phyloP scores from a whole-genome alignment of 1,140 invertebrate genomes.

The Helicoverpa armigera region DNA sequence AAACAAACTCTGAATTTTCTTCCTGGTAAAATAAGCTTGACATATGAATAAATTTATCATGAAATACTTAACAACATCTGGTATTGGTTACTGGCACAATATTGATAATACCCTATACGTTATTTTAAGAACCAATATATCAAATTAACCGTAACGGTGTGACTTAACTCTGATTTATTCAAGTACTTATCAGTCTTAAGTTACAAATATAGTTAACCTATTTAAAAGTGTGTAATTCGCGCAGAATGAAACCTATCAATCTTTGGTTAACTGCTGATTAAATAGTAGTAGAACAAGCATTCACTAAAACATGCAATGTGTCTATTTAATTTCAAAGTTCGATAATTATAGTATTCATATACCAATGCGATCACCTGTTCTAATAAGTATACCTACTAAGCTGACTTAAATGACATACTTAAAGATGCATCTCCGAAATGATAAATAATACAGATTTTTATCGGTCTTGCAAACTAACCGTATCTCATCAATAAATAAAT shows the following conservation, averaged over 20 bases:
- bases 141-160: neutral
- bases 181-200: slow-evolving; percentile 4
- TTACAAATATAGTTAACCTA: slow-evolving; percentile 7
- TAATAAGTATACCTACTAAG: too few relatives aligned
- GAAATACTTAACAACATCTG: too few relatives aligned
- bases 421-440: too few relatives aligned
- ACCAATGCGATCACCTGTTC: neutral
- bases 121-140: neutral
- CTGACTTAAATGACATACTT: too few relatives aligned
- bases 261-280: slow-evolving; percentile 6
- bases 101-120: too few relatives aligned
- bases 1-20: too few relatives aligned
- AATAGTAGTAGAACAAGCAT: neutral
- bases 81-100: too few relatives aligned
- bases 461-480: too few relatives aligned
- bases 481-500: too few relatives aligned
- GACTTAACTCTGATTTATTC: neutral
- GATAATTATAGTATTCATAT: neutral
- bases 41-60: too few relatives aligned
- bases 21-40: too few relatives aligned
- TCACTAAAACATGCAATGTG: slow-evolving; percentile 1
- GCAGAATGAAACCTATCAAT: slow-evolving; percentile 2
- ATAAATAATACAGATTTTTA: too few relatives aligned
- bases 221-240: slow-evolving; percentile 5
- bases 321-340: neutral